Evolutionary conservation across 2,888 invertebrate genomes (phyloP), one percentile per base, ranked within the genome.

Genomic region (Ormyrus nitidulus): DNA sequence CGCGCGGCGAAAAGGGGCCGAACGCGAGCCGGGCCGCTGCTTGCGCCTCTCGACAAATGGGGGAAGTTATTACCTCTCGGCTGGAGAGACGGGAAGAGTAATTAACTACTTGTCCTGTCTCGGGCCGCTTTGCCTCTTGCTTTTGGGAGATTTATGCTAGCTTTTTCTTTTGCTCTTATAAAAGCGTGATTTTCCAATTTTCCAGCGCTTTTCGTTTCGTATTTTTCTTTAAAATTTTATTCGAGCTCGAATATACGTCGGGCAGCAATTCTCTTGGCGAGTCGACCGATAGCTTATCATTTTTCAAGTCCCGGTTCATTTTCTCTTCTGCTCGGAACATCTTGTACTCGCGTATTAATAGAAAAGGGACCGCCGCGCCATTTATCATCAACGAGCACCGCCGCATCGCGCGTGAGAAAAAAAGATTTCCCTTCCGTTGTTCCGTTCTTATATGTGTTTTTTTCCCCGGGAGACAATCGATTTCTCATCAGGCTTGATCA

Each of bases 41-140:
- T 86, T 86, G 88, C 87, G 86, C 87, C 88, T 88, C 88, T 88
- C 88, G 89, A 89, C 89, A 89, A 89, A 89, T 89, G 88, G 88
- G 88, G 88, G 88, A 89, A 89, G 89, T 89, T 89, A 88, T 89
- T 89, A 89, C 86, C 87, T 83, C 84, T 83, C 86, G 84, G 86
- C 85, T 86, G 86, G 87, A 85, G 85, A 87, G 87, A 87, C 86
- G 86, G 87, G 85, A 86, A 87, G 87, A 87, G 88, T 88, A 88
- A 88, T 87, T 88, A 88, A 88, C 87, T 87, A 85, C 85, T 86
- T 86, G 86, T 1, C 13, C 68, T 70, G 7, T 59, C 6, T 13
- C 86, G 70, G 76, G 73, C 65, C 79, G 56, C 79, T 81, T 34
- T 34, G 34, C 34, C 34, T 34, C 34, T 3, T 34, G 34, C 34